Percentiles rank a stretch among this genome's conserved stretches.
Evolutionary conservation across 2,113 vertebrate species (phyloP).

Genomic region (Uria lomvia): DNA sequence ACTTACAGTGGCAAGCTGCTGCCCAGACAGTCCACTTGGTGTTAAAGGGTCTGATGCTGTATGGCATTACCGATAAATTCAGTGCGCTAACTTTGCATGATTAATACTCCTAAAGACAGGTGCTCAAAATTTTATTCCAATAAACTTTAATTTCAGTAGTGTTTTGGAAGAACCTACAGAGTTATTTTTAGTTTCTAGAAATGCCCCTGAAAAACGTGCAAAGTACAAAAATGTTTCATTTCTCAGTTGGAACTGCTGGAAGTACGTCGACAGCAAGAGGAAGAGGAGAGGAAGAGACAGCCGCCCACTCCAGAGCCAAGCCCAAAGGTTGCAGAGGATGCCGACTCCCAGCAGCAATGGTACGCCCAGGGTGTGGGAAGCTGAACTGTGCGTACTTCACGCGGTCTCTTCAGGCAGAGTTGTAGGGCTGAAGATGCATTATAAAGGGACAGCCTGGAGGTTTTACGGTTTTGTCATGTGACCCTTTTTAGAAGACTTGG

Average conservation of each 20-base stretch:
- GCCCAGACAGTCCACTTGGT: background rate
- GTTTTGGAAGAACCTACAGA: background rate
- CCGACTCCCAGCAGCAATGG: constrained; percentile 84
- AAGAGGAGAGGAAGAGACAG: constrained; percentile 88
- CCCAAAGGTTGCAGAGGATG: constrained; percentile 74
- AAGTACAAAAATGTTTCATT: background rate
- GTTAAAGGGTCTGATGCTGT: background rate
- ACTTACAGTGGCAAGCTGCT: background rate
- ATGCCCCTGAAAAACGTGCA: background rate
- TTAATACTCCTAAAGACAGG: background rate
- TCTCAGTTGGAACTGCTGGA: constrained; percentile 90
- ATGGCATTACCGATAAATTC: background rate
- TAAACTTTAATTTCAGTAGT: background rate
- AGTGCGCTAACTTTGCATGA: background rate
- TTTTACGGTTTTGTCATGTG: background rate
- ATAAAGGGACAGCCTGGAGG: background rate
- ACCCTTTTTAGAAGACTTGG: background rate
- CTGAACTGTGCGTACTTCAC: background rate
- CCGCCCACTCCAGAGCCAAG: constrained; percentile 81
- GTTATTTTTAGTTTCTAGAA: background rate
- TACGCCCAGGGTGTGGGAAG: constrained; percentile 17
- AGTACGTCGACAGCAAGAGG: constrained; percentile 92
- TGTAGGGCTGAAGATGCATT: background rate
- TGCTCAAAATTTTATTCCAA: background rate
- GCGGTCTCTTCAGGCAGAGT: background rate